Conservation (phyloP, 2,888 invertebrate species). For the Dasysyrphus albostriatus region DNA sequence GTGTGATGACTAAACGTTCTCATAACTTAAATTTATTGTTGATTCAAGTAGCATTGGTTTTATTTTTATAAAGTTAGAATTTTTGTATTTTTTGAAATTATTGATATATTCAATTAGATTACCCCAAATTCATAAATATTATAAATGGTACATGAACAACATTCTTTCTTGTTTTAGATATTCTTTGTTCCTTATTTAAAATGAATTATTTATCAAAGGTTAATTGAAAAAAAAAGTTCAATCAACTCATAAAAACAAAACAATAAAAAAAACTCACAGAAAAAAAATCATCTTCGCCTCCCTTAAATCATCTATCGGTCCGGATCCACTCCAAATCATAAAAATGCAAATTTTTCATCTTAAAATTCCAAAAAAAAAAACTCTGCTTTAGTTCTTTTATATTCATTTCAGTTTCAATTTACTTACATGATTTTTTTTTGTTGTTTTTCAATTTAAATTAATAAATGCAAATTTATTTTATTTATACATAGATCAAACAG, state of each 20-base stretch:
- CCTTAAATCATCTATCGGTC: slow-evolving; percentile 3
- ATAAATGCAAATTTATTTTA: slow-evolving; percentile 29
- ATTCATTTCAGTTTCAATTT: slow-evolving; percentile 1
- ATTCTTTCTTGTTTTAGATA: too few relatives aligned
- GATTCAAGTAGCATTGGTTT: too few relatives aligned
- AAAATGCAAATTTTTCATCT: slow-evolving; percentile 33
- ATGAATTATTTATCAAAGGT: background rate
- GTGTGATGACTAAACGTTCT: too few relatives aligned
- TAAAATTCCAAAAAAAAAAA: slow-evolving; percentile 1
- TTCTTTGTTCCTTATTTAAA: too few relatives aligned
- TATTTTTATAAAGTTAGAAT: too few relatives aligned
- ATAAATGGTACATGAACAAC: too few relatives aligned
- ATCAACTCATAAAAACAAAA: background rate
- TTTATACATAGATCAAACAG: slow-evolving; percentile 21
- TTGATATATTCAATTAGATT: too few relatives aligned
- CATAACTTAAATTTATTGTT: too few relatives aligned
- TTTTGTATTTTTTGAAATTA: too few relatives aligned
- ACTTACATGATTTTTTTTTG: background rate
- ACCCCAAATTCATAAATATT: too few relatives aligned
- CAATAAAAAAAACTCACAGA: background rate
- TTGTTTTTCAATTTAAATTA: background rate
- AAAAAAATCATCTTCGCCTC: background rate
- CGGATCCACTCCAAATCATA: slow-evolving; percentile 1
- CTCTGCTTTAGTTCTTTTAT: background rate
- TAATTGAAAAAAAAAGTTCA: slow-evolving; percentile 1